Conservation (phyloP, 2,113 vertebrate genomes). For the Leptosomus discolor region DNA sequence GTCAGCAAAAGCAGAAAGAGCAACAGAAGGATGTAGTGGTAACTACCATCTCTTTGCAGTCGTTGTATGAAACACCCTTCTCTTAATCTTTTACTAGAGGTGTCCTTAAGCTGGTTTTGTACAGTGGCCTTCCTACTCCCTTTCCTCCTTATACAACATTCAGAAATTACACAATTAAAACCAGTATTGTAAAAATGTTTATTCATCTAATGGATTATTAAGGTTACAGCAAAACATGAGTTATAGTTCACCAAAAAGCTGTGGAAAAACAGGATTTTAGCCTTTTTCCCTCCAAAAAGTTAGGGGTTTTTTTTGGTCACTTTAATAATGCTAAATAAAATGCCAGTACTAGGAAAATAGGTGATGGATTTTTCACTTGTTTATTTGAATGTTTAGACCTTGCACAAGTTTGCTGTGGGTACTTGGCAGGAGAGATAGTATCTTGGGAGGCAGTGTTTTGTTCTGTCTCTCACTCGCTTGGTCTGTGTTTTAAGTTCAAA, state of each 20-base stretch:
- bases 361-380: not conserved
- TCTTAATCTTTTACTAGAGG: not conserved
- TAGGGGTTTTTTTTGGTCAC: fast-evolving
- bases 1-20: not conserved
- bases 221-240: not conserved
- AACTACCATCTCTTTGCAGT: fast-evolving
- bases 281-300: not conserved
- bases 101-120: not conserved
- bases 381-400: not conserved
- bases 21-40: fast-evolving
- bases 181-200: not conserved
- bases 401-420: not conserved
- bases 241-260: not conserved
- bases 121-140: not conserved
- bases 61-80: fast-evolving
- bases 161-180: not conserved
- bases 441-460: not conserved
- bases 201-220: not conserved
- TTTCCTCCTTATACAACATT: not conserved
- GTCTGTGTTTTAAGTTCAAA: not conserved
- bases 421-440: not conserved
- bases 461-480: not conserved
- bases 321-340: not conserved
- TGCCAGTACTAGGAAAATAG: not conserved
- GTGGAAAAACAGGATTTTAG: fast-evolving